Evolutionary conservation across 2,888 invertebrate genomes (phyloP), one percentile per base, ranked within the genome.

Genomic region (Drosophila pegasa): DNA sequence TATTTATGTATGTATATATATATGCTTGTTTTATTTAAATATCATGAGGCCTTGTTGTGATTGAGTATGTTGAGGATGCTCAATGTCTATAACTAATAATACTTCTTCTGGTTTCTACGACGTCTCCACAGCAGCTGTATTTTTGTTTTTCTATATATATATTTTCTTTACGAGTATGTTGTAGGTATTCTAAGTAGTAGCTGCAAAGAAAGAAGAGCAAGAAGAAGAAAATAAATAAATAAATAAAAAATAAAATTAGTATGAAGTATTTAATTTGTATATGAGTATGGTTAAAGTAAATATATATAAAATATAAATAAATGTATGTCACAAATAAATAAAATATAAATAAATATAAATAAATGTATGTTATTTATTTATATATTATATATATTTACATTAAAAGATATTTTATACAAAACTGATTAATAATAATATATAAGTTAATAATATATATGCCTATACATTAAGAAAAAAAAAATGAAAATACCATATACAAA

Each of bases 51-150:
- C 59, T 58, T 62, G 22, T 59, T 67, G 62, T 51, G 56, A 60
- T 68, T 60, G 43, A 61, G 43, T 60, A 52, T 63, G 50, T 16
- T 25, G 2, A 12, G 20, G 27, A 31, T 37, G 52, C 27, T 54
- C 56, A 62, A 56, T 65, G 43, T 62, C 58, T 70, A 66, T 66
- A 60, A 60, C 84, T 82, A 84, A 74, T 82, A 82, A 84, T 84
- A 82, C 81, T 82, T 81, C 38, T 75, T 80, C 62, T 50, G 70
- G 51, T 37, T 55, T 61, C 35, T 40, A 22, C 43, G 40, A 27
- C 35, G 52, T 55, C 69, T 65, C 62, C 71, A 56, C 78, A 78
- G 69, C 85, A 82, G 79, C 81, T 66, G 45, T 31, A 50, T 58
- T 29, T n/a, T 35, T 33, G 2, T 59, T 22, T 72, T 4, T 35